Base-by-base conservation (phyloP, 2,113 vertebrate species). In the Rutilus rutilus region DNA sequence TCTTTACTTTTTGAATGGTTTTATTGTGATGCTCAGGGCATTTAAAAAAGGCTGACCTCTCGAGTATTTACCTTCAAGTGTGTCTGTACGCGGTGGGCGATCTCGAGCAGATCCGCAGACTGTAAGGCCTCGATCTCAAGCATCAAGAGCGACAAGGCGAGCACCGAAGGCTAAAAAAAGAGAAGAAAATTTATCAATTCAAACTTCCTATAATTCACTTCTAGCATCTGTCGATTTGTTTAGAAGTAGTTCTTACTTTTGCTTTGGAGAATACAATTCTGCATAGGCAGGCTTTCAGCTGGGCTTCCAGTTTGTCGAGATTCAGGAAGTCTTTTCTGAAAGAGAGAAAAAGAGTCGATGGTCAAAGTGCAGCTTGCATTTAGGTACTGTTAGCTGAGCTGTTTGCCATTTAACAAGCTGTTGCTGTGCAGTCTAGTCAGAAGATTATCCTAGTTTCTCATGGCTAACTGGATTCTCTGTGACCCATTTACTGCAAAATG, bases 201-300 rank as follows among this genome's bases (percentile, higher is more conserved):
- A 78, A 82, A 17, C 14, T 15, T 74, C 0, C 2, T 23, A 23
- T 3, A 80, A 64, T 9, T 50, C 5, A 2, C 14, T 15, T 64
- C 33, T 12, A 2, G 14, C 10, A 9, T 21, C 50, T 4, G 10
- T 59, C 9, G 19, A 11, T 84, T 36, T 73, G 21, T 3, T 8
- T 54, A 23, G 54, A 82, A 82, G 33, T 76, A 85, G 73, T 86
- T 85, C 96, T 92, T 93, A 99, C 98, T 97, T 97, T 99, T 67
- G 98, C 98, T 96, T 97, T 99, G 82, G 98, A 99, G 89, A 99
- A 99, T 74, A 95, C 92, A 7, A 99, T 94, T 71, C 96, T 95
- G 91, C 98, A 99, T 91, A 95, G 96, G 86, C 98, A 99, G 93
- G 98, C 98, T 96, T 98, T 99, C 0, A 99, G 94, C 90, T 99